Evolutionary conservation across 2,888 invertebrate genomes (phyloP).

Genomic region (Ophonus ardosiacus): DNA sequence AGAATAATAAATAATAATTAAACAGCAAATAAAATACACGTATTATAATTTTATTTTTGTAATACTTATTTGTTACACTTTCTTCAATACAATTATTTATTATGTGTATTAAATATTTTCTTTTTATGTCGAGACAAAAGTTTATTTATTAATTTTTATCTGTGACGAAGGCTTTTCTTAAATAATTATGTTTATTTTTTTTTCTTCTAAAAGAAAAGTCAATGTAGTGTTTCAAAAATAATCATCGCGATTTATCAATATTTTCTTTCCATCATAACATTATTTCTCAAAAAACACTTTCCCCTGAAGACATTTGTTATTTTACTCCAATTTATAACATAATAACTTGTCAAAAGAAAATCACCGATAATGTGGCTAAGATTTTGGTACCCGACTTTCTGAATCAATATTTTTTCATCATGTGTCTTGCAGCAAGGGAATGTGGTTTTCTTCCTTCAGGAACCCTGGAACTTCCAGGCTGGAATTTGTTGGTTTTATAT

Average conservation of each 20-base stretch:
- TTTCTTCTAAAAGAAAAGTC: no score
- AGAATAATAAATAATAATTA: not conserved
- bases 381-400: not conserved
- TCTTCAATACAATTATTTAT: not conserved
- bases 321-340: not conserved
- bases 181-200: no score
- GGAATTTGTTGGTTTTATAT: no score
- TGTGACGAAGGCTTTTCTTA: no score
- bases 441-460: no score
- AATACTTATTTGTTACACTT: not conserved
- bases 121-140: no score
- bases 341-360: not conserved
- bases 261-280: not conserved
- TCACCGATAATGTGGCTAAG: not conserved
- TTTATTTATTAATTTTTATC: no score
- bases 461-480: no score
- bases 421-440: no score
- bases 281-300: not conserved
- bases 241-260: not conserved
- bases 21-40: not conserved
- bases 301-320: not conserved
- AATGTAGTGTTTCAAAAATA: not conserved
- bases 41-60: not conserved
- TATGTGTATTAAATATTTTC: not conserved
- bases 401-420: not conserved